phyloP scores from a whole-genome alignment of 2,797 vertebrate genomes.

The Chrysolophus pictus region DNA sequence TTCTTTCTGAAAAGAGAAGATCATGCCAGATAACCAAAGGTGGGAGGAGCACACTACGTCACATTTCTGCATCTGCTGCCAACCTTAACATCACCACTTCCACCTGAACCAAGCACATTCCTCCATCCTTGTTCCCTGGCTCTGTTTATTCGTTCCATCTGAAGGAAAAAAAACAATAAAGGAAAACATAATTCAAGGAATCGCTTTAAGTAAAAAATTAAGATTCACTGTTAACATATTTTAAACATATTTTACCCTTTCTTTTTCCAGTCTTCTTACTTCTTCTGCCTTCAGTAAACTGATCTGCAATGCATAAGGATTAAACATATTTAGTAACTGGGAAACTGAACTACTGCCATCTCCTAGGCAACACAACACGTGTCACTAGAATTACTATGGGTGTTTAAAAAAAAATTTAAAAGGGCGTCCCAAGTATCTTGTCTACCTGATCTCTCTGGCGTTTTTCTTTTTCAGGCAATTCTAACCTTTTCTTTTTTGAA shows the following conservation, averaged over 20 bases:
- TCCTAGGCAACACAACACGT: neutral
- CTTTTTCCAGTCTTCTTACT: constrained; percentile 90
- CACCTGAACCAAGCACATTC: constrained; percentile 91
- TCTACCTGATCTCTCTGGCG: constrained; percentile 92
- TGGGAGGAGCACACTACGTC: neutral
- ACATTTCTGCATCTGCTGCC: constrained; percentile 44
- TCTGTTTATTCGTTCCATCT: constrained; percentile 94
- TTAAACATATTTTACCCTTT: constrained; percentile 85
- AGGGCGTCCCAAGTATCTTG: neutral
- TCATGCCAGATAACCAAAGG: neutral
- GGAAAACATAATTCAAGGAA: constrained; percentile 72
- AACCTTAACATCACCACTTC: constrained; percentile 85
- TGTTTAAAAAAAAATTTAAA: neutral
- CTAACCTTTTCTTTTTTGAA: constrained; percentile 87
- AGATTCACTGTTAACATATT: constrained; percentile 37
- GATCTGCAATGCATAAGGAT: constrained; percentile 80
- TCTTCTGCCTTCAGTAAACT: constrained; percentile 90
- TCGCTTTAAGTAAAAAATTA: constrained; percentile 39
- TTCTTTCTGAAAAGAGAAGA: constrained; percentile 24
- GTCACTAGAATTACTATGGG: neutral
- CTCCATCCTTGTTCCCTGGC: constrained; percentile 98
- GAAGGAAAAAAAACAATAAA: constrained; percentile 64
- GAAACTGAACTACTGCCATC: neutral
- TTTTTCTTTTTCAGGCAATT: constrained; percentile 89
- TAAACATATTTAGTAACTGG: constrained; percentile 33